Evolutionary conservation across 2,113 vertebrate genomes (phyloP).

Genomic region (Bubo blakistoni): DNA sequence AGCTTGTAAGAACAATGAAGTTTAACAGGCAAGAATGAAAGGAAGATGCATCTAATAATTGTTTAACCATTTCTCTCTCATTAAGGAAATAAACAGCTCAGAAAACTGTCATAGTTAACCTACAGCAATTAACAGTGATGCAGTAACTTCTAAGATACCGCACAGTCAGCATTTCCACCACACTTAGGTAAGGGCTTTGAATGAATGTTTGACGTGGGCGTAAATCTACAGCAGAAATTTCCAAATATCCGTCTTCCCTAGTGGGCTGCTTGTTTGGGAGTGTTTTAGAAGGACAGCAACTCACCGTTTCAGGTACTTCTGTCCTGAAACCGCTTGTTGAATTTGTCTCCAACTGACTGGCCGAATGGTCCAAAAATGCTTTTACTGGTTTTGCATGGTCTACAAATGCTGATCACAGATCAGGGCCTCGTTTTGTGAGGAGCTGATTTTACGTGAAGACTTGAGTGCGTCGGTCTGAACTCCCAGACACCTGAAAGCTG

Average conservation of each 20-base stretch:
- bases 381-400: accelerated
- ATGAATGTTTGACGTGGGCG: background rate
- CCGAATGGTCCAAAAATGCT: background rate
- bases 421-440: background rate
- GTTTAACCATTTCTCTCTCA: background rate
- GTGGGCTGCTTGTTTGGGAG: background rate
- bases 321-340: background rate
- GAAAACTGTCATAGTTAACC: background rate
- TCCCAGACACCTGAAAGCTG: background rate
- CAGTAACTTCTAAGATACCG: background rate
- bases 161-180: background rate
- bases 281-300: background rate
- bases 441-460: background rate
- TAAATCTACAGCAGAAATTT: background rate
- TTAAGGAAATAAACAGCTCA: constrained; percentile 39
- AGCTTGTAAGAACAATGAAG: background rate
- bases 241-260: background rate
- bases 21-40: constrained; percentile 8
- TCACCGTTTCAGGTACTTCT: background rate
- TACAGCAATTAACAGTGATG: background rate
- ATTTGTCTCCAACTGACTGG: background rate
- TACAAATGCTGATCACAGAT: background rate
- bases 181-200: background rate
- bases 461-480: accelerated
- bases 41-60: constrained; percentile 10